These are phyloP conservation scores for Protophormia terraenovae DNA, from an alignment of 2,888 invertebrate genomes.

Conservation along the genomic window DNA sequence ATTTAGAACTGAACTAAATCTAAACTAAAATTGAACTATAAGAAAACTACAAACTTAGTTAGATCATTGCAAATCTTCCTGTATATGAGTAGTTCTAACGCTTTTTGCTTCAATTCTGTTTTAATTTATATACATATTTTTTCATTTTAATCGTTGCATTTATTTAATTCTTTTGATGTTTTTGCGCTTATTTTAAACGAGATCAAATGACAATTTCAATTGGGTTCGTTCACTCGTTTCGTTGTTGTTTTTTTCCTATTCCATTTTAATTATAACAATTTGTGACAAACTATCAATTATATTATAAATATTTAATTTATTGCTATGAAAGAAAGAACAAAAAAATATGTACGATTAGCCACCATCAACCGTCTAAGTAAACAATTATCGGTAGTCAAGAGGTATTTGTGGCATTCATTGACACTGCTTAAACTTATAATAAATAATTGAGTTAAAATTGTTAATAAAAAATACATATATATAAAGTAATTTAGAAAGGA, in stretches of 20 bases:
- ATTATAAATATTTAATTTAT: conserved; percentile 41
- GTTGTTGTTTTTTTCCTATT: not conserved
- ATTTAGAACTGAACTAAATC: not conserved
- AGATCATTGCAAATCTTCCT: too few relatives aligned
- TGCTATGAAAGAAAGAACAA: not conserved
- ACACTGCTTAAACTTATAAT: conserved; percentile 49
- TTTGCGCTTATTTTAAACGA: conserved; percentile 15
- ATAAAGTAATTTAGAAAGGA: conserved; percentile 21
- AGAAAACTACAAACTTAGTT: too few relatives aligned
- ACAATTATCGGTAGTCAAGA: conserved; percentile 37
- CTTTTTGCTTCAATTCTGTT: not conserved
- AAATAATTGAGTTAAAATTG: conserved; percentile 19
- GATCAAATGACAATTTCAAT: conserved; percentile 4
- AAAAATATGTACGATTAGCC: conserved; percentile 5
- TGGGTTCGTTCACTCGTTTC: not conserved
- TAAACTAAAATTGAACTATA: too few relatives aligned
- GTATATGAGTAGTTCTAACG: not conserved
- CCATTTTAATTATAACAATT: conserved; percentile 40
- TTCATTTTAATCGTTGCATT: not conserved
- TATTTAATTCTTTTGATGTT: conserved; percentile 22
- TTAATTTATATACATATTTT: not conserved
- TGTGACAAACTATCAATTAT: conserved; percentile 57
- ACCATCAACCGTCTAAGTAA: not conserved
- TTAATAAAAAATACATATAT: not conserved
- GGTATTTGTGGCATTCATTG: conserved; percentile 43